Conservation (phyloP, 2,113 vertebrate species). For the Phrynocephalus versicolor region DNA sequence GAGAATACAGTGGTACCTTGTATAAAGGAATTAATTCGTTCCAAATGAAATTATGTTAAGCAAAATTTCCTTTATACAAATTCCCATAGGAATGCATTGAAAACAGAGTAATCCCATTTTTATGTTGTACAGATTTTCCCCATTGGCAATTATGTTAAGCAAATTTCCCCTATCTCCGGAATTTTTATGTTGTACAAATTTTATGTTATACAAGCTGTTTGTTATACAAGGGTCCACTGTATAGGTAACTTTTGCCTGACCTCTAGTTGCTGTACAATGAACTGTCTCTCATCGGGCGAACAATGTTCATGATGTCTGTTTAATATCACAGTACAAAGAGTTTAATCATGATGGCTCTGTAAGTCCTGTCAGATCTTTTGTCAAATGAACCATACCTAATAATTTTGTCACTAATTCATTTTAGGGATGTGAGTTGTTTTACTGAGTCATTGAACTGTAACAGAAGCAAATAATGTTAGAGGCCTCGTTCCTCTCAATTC, state of each 20-base stretch:
- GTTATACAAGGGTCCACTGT: no score
- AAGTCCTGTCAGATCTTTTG: neutral
- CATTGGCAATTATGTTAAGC: no score
- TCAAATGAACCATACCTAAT: neutral
- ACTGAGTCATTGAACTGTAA: neutral
- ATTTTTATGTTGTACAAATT: no score
- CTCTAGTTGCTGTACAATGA: neutral
- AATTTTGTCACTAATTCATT: neutral
- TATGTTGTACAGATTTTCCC: no score
- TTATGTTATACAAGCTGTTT: no score
- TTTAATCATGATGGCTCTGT: neutral
- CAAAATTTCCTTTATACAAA: no score
- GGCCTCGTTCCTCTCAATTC: neutral
- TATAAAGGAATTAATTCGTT: no score
- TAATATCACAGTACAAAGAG: neutral
- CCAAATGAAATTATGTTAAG: no score
- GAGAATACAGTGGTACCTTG: no score
- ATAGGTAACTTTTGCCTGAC: neutral
- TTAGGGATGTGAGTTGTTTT: neutral
- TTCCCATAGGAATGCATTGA: no score
- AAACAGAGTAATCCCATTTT: no score
- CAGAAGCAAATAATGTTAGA: neutral
- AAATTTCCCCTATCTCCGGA: no score
- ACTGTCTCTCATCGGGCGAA: neutral
- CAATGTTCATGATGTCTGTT: neutral